Base-by-base conservation (phyloP, 2,888 invertebrate genomes). In the Dryomyza anilis region DNA sequence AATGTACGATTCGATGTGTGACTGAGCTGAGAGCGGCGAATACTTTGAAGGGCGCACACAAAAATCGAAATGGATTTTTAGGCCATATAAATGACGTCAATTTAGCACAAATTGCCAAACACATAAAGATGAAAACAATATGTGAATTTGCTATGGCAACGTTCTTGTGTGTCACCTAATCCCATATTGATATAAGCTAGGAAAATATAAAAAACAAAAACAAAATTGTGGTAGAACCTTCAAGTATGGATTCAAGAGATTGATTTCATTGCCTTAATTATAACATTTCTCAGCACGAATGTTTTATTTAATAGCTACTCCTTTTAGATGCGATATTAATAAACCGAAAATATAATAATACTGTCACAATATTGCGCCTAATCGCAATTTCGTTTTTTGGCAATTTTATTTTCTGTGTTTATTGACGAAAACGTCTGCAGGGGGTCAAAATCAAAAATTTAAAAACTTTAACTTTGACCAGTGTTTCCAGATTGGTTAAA, bases 41-140 rank as follows among this genome's bases (percentile, higher is more conserved):
- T 19, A 29, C 2, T 29, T 12, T 3, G 39, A 5, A 2, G 4
- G 7, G 3, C 14, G 39, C 3, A 6, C 39, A 12, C 39, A 39
- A 39, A 39, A 39, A 39, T 39, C 39, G 50, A 57, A 43, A 57
- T 39, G 21, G 16, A 43, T 43, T 57, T 57, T 57, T 39, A 27
- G 57, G 43, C 43, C 25, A 16, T 43, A 57, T 43, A 57, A 57
- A 57, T 57, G 57, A 43, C 8, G 57, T 25, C 43, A 8, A 57
- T 55, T 55, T 33, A 33, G 55, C 36, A 25, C 21, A 55, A 50
- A 55, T 14, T 36, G 39, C 36, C 23, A 27, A 33, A 19, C 16
- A 12, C 19, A 19, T 10, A 46, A 46, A n/a, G n/a, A n/a, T n/a
- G n/a, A n/a, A n/a, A n/a, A n/a, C 48, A 14, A 27, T n/a, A 25